phyloP scores from a whole-genome alignment of 2,113 vertebrate genomes.

The Synchiropus splendidus region DNA sequence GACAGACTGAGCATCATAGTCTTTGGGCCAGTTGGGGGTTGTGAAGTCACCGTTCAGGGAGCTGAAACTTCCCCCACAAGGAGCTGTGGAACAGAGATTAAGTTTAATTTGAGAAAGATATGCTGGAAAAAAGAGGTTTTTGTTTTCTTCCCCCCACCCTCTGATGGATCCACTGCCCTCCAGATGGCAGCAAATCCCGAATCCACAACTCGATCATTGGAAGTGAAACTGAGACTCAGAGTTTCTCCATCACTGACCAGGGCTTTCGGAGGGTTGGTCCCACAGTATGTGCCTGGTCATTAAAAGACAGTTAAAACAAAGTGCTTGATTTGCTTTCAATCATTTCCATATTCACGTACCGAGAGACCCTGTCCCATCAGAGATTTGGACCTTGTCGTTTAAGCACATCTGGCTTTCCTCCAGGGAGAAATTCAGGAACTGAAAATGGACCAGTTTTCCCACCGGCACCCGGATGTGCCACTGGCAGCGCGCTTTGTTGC shows the following conservation, averaged over 20 bases:
- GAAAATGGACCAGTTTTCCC: constrained; percentile 61
- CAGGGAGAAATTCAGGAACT: constrained; percentile 62
- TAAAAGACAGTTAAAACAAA: neutral
- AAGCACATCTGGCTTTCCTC: constrained; percentile 61
- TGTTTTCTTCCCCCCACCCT: constrained; percentile 43
- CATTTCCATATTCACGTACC: constrained; percentile 37
- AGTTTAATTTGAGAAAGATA: too few species aligned
- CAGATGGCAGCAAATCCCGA: constrained; percentile 61
- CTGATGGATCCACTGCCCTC: constrained; percentile 50
- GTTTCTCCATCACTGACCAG: constrained; percentile 57
- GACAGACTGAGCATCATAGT: constrained; percentile 47
- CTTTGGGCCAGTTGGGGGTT: constrained; percentile 60
- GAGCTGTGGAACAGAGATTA: constrained; percentile 13
- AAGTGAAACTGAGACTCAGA: constrained; percentile 56
- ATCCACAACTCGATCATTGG: constrained; percentile 65
- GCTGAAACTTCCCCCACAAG: constrained; percentile 61
- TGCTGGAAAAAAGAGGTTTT: neutral
- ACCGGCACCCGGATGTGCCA: constrained; percentile 61
- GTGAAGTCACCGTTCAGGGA: constrained; percentile 48
- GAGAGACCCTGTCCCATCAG: constrained; percentile 49
- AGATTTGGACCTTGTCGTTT: constrained; percentile 58
- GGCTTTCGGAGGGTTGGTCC: constrained; percentile 45
- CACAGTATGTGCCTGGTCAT: constrained; percentile 58
- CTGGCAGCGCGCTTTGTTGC: constrained; percentile 56
- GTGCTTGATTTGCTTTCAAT: neutral